A percentile compares a stretch with the other conserved stretches of the same genome.
Conservation (phyloP, 2,113 vertebrate genomes). For the Mola mola region DNA sequence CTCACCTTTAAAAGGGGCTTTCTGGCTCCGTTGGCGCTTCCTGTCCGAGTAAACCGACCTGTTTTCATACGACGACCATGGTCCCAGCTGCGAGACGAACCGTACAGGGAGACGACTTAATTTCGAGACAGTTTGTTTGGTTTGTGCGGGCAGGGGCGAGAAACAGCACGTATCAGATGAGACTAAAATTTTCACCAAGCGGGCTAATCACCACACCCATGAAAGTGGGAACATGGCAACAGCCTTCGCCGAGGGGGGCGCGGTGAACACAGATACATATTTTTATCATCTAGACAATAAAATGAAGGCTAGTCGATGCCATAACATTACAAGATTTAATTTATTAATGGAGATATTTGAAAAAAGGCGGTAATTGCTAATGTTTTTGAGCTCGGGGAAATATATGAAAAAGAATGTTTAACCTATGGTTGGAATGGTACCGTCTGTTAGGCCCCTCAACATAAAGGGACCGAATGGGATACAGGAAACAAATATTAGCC, state of each 20-base stretch:
- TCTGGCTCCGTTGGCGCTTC: constrained; percentile 46
- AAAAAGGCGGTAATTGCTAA: background rate
- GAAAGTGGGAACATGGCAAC: constrained; percentile 86
- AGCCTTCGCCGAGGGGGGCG: constrained; percentile 68
- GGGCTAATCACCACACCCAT: constrained; percentile 86
- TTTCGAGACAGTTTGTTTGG: constrained; percentile 47
- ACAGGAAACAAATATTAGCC: constrained; percentile 74
- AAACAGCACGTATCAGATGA: constrained; percentile 53
- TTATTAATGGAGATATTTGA: too few relatives aligned
- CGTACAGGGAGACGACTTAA: constrained; percentile 39
- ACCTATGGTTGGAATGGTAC: constrained; percentile 72
- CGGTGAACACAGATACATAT: background rate
- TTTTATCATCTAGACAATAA: background rate
- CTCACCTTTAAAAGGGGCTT: constrained; percentile 77
- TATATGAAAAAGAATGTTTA: background rate
- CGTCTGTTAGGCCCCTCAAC: constrained; percentile 71
- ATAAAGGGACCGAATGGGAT: constrained; percentile 77
- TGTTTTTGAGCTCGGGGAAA: background rate
- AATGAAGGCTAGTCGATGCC: background rate
- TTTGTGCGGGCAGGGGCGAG: constrained; percentile 51
- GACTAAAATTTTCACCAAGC: constrained; percentile 75
- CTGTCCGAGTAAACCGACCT: constrained; percentile 43
- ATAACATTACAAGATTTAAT: too few relatives aligned
- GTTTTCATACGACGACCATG: constrained; percentile 75
- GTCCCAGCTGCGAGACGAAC: constrained; percentile 37